These are phyloP conservation scores for Sarcophilus harrisii DNA, from an alignment of 2,797 vertebrate species.

Conservation along the genomic window DNA sequence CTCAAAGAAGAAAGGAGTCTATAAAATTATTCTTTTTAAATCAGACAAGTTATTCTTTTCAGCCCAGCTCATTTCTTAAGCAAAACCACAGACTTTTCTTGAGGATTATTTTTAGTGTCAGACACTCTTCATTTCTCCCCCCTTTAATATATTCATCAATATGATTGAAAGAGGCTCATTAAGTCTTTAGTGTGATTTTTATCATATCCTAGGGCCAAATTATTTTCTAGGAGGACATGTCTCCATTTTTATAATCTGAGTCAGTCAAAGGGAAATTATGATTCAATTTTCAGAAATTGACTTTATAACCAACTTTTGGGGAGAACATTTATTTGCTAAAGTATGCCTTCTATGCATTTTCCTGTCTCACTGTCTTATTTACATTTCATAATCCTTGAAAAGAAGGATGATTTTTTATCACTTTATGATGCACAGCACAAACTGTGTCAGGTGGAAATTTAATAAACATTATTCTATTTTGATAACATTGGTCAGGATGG, in stretches of 20 bases:
- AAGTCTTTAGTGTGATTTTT: constrained; percentile 1
- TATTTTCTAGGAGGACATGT: not conserved
- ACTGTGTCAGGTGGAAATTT: not conserved
- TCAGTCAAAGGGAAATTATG: constrained; percentile 1
- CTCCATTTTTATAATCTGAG: not conserved
- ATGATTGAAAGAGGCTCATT: not conserved
- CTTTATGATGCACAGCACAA: not conserved
- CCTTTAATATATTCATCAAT: not conserved
- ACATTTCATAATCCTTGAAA: not conserved
- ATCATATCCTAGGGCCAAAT: constrained; percentile 3
- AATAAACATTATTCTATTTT: constrained; percentile 1
- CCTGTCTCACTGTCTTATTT: not conserved
- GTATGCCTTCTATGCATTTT: not conserved
- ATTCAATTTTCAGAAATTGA: constrained; percentile 1
- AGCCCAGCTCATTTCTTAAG: not conserved
- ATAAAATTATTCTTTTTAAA: constrained; percentile 50
- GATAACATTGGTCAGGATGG: not conserved
- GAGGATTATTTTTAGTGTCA: constrained; percentile 19
- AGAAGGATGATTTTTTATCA: not conserved
- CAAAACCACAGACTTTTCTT: constrained; percentile 49
- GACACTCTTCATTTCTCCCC: not conserved
- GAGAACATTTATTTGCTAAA: not conserved
- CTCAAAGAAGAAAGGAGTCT: constrained; percentile 27
- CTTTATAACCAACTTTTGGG: constrained; percentile 1
- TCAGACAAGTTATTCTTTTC: constrained; percentile 32